Base-by-base conservation (phyloP, 1,140 invertebrate genomes). In the Eueides isabella region DNA sequence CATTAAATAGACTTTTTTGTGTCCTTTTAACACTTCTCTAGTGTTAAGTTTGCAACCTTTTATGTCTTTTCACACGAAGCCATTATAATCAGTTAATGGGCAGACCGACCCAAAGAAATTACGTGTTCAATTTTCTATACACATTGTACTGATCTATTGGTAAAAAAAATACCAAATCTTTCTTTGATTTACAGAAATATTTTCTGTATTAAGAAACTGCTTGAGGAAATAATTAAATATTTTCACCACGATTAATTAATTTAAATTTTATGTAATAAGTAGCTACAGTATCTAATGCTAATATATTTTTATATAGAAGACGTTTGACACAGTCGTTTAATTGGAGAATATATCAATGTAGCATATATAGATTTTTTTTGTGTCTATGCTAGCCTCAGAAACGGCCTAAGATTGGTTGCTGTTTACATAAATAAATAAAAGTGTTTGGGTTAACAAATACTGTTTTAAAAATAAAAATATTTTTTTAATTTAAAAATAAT, bases 11-110 rank as follows among this genome's bases (percentile, higher is more conserved):
- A 38, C 12, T 4, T 38, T 11, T 14, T 14, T 12, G 33, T 48
- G 44, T 23, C 9, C 19, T 55, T 19, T 55, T 26, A 55, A 11
- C 44, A 48, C 19, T 6, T 55, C 44, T 55, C 1, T 55, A 9
- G 44, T 55, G 44, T 55, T 55, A 55, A 23, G 7, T 55, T 55
- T 23, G 2, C 23, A 55, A 55, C 19, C 44, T 7, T 55, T 55
- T 26, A 55, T 23, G 6, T 55, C 19, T 55, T 19, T 55, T 23
- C 44, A 9, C 19, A 55, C 19, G 44, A 55, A 55, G 11, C 44
- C 44, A 55, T 55, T 55, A 55, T 55, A 55, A 55, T 55, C 44
- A 55, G 19, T 11, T 55, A 55, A 55, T 55, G 44, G 19, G 23
- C 5, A 48, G 44, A 23, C 7, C 19, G 19, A 55, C 19, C n/a